Evolutionary conservation across 2,888 invertebrate species (phyloP).

Genomic region (Margaritifera margaritifera): DNA sequence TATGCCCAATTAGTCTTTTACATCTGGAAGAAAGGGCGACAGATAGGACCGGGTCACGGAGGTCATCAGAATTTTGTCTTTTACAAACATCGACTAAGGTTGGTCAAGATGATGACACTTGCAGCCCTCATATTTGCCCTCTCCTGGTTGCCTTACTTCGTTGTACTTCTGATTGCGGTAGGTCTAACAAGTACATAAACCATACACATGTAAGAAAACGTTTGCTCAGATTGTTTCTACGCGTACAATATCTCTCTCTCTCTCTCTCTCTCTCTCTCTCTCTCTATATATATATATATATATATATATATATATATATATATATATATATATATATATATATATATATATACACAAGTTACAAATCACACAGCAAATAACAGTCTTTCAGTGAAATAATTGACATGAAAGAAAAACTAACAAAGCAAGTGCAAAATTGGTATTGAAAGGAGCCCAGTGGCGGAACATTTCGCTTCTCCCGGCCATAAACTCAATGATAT

Average conservation of each 20-base stretch:
- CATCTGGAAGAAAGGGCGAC: conserved; percentile 20
- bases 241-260: too few species aligned
- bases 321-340: neutral
- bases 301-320: neutral
- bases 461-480: too few species aligned
- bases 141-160: conserved; percentile 55
- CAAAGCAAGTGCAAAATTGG: too few species aligned
- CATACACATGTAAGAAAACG: neutral
- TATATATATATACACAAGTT: too few species aligned
- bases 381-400: too few species aligned
- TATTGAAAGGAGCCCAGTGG: too few species aligned
- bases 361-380: too few species aligned
- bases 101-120: conserved; percentile 45
- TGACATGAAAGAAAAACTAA: too few species aligned
- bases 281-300: too few species aligned
- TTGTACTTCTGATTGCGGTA: conserved; percentile 46
- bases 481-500: too few species aligned
- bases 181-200: conserved; percentile 22
- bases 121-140: conserved; percentile 52
- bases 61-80: neutral
- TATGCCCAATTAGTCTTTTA: conserved; percentile 29
- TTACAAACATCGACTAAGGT: conserved; percentile 5
- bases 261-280: too few species aligned
- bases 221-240: neutral
- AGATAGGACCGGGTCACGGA: neutral